Base-by-base conservation (phyloP, 2,113 vertebrate species). In the Tychaedon coryphoeus region DNA sequence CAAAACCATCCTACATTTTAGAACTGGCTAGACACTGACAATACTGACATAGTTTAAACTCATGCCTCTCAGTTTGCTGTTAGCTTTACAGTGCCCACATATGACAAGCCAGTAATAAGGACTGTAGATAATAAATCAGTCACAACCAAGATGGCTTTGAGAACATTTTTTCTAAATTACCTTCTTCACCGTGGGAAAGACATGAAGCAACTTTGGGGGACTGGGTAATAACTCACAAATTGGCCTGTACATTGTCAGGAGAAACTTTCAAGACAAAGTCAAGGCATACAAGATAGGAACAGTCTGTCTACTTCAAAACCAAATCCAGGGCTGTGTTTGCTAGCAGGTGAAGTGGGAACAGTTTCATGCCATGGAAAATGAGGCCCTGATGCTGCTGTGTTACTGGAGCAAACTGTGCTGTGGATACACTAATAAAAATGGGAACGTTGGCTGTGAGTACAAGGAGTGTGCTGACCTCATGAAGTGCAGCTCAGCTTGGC, bases 391-490 rank as follows among this genome's bases (percentile, higher is more conserved):
- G 3, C 28, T 60, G 62, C 64, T 73, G 40, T 2, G 1, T 72
- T 61, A 34, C 53, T 58, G 83, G 67, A 86, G 61, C 29, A 84
- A 91, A 34, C 29, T 28, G 43, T 0, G 0, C 57, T 61, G 79
- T 61, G 1, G 1, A 90, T 90, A 64, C 0, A 12, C 64, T 26
- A 70, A 83, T 86, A 38, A 94, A 88, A 86, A 74, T 57, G 20
- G 60, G 92, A 94, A 76, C 36, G 2, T 20, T 80, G 72, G 53
- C 69, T 86, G 72, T 83, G 58, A 86, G 75, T 57, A 88, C 72
- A 78, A 75, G 90, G 93, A 93, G 48, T 67, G 47, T 34, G 57
- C 47, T 93, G 96, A 96, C 86, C 95, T 94, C 69, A 33, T 33
- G 47, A 67, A 88, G 10, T 24, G 28, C 65, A 88, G 8, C 34